phyloP scores from a whole-genome alignment of 2,113 vertebrate genomes.

The Leiothrix lutea region DNA sequence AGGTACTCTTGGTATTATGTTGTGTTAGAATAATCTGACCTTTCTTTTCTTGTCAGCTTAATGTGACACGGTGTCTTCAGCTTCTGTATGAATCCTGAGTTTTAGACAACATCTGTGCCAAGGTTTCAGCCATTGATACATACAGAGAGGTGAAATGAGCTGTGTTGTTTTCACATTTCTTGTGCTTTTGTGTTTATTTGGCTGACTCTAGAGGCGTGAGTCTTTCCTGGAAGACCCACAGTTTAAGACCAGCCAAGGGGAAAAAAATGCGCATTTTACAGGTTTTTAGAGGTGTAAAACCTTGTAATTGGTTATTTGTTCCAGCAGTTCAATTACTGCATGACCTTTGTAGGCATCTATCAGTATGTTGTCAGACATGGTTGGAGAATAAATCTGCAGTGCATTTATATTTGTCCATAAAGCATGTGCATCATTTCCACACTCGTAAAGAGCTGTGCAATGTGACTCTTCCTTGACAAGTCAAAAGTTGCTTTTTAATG shows the following conservation, averaged over 20 bases:
- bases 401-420: background rate
- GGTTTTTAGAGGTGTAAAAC: background rate
- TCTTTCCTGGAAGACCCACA: background rate
- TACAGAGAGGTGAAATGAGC: background rate
- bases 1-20: background rate
- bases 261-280: accelerated
- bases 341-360: background rate
- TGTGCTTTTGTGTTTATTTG: background rate
- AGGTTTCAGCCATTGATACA: background rate
- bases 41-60: background rate
- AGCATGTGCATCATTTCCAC: background rate
- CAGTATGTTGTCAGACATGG: background rate
- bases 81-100: background rate
- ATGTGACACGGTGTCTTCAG: background rate
- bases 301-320: background rate
- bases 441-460: background rate
- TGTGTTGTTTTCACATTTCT: background rate
- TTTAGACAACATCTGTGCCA: background rate
- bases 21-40: background rate
- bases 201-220: background rate
- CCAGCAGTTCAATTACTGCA: background rate
- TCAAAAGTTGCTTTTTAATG: background rate
- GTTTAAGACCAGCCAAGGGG: background rate
- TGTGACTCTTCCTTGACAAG: background rate
- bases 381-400: background rate